Percentiles rank a stretch among this genome's conserved stretches.
Evolutionary conservation across 2,113 vertebrate species (phyloP).

Genomic region (Hyaena hyaena): DNA sequence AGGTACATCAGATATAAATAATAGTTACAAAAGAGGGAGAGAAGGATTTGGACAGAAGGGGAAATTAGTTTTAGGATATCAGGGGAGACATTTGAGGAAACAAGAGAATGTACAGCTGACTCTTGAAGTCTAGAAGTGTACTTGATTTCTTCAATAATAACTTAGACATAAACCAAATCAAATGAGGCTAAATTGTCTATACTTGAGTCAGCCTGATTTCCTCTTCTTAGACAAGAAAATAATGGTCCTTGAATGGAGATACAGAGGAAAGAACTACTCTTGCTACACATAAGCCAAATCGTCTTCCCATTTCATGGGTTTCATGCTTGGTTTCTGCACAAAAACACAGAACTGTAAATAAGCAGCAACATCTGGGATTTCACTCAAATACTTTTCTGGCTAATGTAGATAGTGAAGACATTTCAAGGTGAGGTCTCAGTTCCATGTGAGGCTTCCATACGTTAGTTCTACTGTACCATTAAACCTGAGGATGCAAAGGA

Average conservation of each 20-base stretch:
- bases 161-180: background rate
- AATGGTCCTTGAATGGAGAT: background rate
- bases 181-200: background rate
- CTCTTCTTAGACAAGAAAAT: background rate
- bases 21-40: background rate
- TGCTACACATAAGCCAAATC: background rate
- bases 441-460: too few relatives aligned
- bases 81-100: background rate
- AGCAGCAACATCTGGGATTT: background rate
- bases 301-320: background rate
- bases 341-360: background rate
- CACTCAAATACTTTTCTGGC: background rate
- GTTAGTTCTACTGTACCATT: accelerated
- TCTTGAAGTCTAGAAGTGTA: background rate
- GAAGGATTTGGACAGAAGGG: background rate
- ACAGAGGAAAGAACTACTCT: background rate
- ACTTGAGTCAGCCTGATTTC: background rate
- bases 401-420: background rate
- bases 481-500: background rate
- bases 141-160: background rate
- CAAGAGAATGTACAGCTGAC: background rate
- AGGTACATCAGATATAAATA: background rate
- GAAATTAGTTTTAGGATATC: background rate
- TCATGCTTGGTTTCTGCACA: background rate
- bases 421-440: background rate